These are phyloP conservation scores for Synanceia verrucosa DNA, from an alignment of 2,797 vertebrate species.

Conservation along the genomic window DNA sequence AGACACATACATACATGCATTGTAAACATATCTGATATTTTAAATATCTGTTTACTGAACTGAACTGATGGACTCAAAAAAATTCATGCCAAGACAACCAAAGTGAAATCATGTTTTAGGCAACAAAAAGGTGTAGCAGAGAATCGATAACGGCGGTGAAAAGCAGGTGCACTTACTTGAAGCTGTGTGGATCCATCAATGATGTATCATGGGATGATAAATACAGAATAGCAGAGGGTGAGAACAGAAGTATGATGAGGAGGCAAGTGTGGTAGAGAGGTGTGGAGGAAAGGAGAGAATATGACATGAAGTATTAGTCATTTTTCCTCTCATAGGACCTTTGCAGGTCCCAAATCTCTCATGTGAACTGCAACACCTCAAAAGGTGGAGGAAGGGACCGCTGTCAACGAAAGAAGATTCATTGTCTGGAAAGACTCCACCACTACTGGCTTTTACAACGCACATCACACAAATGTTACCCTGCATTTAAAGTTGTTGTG, in stretches of 20 bases:
- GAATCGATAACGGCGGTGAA: slow-evolving; percentile 14
- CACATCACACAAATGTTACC: slow-evolving; percentile 36
- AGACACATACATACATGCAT: too few species aligned
- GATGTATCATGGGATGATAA: slow-evolving; percentile 50
- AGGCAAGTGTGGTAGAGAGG: slow-evolving; percentile 14
- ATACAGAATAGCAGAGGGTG: slow-evolving; percentile 25
- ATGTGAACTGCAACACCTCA: slow-evolving; percentile 8
- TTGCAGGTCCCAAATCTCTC: slow-evolving; percentile 24
- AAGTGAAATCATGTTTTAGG: neutral
- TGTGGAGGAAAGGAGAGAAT: slow-evolving; percentile 21
- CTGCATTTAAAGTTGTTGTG: slow-evolving; percentile 40
- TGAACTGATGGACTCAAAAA: slow-evolving; percentile 1
- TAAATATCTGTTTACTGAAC: neutral
- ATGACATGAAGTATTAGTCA: slow-evolving; percentile 30
- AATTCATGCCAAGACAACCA: neutral
- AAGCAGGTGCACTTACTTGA: slow-evolving; percentile 67
- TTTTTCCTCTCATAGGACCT: slow-evolving; percentile 20
- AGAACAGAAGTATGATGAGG: slow-evolving; percentile 25
- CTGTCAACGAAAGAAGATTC: neutral
- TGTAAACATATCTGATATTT: neutral
- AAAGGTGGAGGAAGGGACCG: slow-evolving; percentile 17
- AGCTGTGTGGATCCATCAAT: slow-evolving; percentile 68
- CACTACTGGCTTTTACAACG: slow-evolving; percentile 20
- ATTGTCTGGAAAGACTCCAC: slow-evolving; percentile 44
- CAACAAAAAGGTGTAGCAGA: neutral